Percentiles rank a stretch among this genome's conserved stretches.
phyloP scores from a whole-genome alignment of 2,797 vertebrate genomes.

The Clamator glandarius region DNA sequence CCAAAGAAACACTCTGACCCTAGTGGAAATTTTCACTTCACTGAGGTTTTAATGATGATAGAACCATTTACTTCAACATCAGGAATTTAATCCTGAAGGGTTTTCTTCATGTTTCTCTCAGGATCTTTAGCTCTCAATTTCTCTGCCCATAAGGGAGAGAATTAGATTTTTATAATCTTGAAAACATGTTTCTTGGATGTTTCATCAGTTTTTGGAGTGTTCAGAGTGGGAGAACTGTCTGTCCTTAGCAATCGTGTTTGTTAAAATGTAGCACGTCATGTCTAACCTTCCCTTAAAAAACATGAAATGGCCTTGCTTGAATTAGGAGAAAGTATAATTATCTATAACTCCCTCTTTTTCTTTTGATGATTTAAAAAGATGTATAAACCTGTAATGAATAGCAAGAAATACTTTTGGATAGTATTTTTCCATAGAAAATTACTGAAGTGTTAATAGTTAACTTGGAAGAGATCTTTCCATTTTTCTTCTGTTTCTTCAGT shows the following conservation, averaged over 20 bases:
- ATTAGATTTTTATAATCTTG: not conserved
- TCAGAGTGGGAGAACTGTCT: not conserved
- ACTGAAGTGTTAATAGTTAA: not conserved
- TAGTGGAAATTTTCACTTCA: not conserved
- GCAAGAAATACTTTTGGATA: not conserved
- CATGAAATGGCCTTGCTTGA: not conserved
- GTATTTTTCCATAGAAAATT: not conserved
- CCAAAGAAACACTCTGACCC: not conserved
- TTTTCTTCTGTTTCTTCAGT: not conserved
- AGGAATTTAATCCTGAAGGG: not conserved
- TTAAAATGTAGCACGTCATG: not conserved
- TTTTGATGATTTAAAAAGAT: not conserved
- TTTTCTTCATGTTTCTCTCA: not conserved
- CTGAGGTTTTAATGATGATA: not conserved
- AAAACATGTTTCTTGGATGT: not conserved
- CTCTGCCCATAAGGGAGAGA: not conserved
- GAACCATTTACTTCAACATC: not conserved
- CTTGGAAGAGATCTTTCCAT: not conserved
- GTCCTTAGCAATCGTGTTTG: not conserved
- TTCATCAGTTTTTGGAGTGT: not conserved
- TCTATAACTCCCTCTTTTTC: not conserved
- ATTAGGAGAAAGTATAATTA: not conserved
- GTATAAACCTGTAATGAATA: not conserved
- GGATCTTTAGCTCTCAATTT: not conserved
- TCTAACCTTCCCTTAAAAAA: not conserved